These are phyloP conservation scores for Folsomia candida DNA, from an alignment of 2,888 invertebrate species.

Conservation along the genomic window DNA sequence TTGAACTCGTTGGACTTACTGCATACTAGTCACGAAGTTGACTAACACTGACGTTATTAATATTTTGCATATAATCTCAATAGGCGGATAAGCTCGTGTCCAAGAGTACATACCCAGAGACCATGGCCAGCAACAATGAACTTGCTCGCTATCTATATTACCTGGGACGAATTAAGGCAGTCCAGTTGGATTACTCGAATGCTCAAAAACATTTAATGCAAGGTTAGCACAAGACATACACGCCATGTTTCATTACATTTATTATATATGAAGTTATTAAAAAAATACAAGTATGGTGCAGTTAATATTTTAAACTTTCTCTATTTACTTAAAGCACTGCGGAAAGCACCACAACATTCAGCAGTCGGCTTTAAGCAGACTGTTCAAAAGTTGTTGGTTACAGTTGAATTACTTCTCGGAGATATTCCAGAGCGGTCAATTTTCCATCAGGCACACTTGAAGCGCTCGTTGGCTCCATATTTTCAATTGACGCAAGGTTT, in stretches of 20 bases:
- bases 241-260: too few relatives aligned
- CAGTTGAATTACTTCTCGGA: slow-evolving; percentile 89
- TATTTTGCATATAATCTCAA: too few relatives aligned
- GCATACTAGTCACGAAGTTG: too few relatives aligned
- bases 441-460: slow-evolving; percentile 85
- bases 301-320: too few relatives aligned
- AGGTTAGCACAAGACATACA: too few relatives aligned
- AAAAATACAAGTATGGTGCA: too few relatives aligned
- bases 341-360: slow-evolving; percentile 83
- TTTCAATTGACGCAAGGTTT: slow-evolving; percentile 87
- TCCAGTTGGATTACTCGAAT: slow-evolving; percentile 94
- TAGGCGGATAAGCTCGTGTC: slow-evolving; percentile 90
- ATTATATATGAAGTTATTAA: too few relatives aligned
- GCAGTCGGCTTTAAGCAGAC: slow-evolving; percentile 99
- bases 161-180: slow-evolving; percentile 94
- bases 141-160: slow-evolving; percentile 98
- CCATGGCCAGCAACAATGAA: slow-evolving; percentile 91
- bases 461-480: slow-evolving; percentile 88
- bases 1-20: too few relatives aligned
- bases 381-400: slow-evolving; percentile 87
- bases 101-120: slow-evolving; percentile 94
- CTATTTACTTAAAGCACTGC: too few relatives aligned
- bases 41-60: too few relatives aligned
- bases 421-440: slow-evolving; percentile 96
- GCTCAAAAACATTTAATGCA: slow-evolving; percentile 96